Evolutionary conservation across 2,797 vertebrate species (phyloP).

Genomic region (Diceros bicornis): DNA sequence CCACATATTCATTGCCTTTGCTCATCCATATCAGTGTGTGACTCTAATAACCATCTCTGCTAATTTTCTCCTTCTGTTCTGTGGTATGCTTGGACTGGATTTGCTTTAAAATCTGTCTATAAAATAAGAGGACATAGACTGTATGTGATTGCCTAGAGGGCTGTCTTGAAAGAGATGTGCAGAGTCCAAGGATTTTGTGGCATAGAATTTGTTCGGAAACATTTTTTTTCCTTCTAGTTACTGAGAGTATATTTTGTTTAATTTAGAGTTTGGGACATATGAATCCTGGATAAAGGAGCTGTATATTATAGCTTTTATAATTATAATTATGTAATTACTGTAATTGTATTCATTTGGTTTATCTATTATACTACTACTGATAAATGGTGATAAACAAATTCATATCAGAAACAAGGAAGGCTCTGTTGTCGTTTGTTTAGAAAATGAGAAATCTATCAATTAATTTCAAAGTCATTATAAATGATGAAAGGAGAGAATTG

Average conservation of each 20-base stretch:
- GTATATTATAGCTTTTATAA: too few species aligned
- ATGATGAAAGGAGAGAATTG: background rate
- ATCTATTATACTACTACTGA: background rate
- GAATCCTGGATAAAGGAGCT: background rate
- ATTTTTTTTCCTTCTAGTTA: background rate
- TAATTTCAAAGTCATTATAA: background rate
- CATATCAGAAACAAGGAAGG: background rate
- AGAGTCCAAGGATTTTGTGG: background rate
- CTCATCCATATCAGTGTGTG: background rate
- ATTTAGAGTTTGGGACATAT: background rate
- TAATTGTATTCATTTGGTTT: background rate
- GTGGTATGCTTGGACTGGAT: background rate
- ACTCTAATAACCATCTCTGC: background rate
- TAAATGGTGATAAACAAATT: background rate
- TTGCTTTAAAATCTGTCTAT: background rate
- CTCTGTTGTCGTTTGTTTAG: background rate
- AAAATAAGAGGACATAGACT: background rate
- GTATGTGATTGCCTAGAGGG: background rate
- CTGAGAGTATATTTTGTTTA: background rate
- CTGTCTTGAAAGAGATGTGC: background rate
- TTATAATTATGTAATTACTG: background rate
- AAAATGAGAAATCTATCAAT: background rate
- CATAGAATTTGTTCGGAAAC: background rate
- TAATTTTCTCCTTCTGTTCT: background rate
- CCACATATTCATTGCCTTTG: background rate